Evolutionary conservation across 2,797 vertebrate genomes (phyloP).

Genomic region (Chromis chromis): DNA sequence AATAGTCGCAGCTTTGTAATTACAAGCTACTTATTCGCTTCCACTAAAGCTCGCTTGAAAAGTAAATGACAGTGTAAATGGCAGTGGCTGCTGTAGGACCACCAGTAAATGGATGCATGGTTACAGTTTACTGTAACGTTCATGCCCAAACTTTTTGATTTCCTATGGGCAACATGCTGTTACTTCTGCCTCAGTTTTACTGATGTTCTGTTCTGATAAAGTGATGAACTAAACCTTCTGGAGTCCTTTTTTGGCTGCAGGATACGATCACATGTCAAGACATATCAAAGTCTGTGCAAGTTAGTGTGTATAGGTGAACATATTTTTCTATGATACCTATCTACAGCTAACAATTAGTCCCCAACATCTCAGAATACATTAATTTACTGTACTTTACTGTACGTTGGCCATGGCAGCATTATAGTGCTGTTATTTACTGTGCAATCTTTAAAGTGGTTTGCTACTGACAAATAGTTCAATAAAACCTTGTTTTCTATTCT

Average conservation of each 20-base stretch:
- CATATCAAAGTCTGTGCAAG: conserved; percentile 21
- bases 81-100: not conserved
- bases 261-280: conserved; percentile 41
- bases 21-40: not conserved
- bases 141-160: not conserved
- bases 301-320: conserved; percentile 4
- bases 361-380: conserved; percentile 38
- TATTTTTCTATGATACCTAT: conserved; percentile 9
- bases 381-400: conserved; percentile 31
- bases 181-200: conserved; percentile 24
- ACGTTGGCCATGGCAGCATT: conserved; percentile 12
- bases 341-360: conserved; percentile 34
- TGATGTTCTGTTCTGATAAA: conserved; percentile 36
- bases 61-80: not conserved
- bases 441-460: conserved; percentile 25
- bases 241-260: conserved; percentile 32
- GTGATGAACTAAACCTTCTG: conserved; percentile 14
- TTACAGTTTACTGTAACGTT: conserved; percentile 21
- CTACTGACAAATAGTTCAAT: conserved; percentile 52
- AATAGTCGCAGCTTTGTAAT: too few species aligned
- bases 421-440: conserved; percentile 40
- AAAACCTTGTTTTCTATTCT: conserved; percentile 49
- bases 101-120: conserved; percentile 21
- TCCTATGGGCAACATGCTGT: conserved; percentile 30
- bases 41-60: conserved; percentile 1